A percentile compares a stretch with the other conserved stretches of the same genome.
Evolutionary conservation across 1,140 invertebrate genomes (phyloP).

Genomic region (Venustaconcha ellipsiformis): DNA sequence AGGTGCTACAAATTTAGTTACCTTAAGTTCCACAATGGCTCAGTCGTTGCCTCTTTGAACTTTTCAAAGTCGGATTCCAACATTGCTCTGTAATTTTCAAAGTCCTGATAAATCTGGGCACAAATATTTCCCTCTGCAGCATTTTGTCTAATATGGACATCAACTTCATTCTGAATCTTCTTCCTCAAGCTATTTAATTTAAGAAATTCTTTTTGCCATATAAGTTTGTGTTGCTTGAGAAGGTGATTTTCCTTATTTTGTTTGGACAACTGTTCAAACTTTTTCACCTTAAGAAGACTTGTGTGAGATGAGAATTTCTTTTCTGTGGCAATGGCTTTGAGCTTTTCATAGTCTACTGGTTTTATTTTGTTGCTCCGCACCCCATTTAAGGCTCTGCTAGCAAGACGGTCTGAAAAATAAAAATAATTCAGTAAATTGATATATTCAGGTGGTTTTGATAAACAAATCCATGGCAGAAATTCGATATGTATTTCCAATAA

Average conservation of each 20-base stretch:
- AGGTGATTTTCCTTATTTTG: slow-evolving; percentile 61
- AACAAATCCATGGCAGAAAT: too few relatives aligned
- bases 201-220: slow-evolving; percentile 64
- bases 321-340: slow-evolving; percentile 50
- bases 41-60: slow-evolving; percentile 60
- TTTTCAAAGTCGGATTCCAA: slow-evolving; percentile 49
- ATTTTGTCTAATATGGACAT: slow-evolving; percentile 51
- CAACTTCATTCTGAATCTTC: slow-evolving; percentile 52
- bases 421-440: background rate
- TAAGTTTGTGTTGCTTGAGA: slow-evolving; percentile 59
- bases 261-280: slow-evolving; percentile 62
- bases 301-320: slow-evolving; percentile 61
- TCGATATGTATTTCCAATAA: too few relatives aligned
- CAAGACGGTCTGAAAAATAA: slow-evolving; percentile 48
- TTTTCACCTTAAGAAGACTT: slow-evolving; percentile 58
- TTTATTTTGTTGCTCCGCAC: slow-evolving; percentile 61
- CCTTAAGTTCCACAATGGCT: slow-evolving; percentile 63
- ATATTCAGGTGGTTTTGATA: background rate
- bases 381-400: slow-evolving; percentile 53
- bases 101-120: slow-evolving; percentile 53
- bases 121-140: slow-evolving; percentile 36
- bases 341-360: slow-evolving; percentile 61
- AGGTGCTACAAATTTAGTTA: slow-evolving; percentile 10
- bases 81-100: slow-evolving; percentile 52
- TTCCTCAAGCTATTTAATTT: slow-evolving; percentile 51